Conservation (phyloP, 2,888 invertebrate genomes). For the Tuberolachnus salignus region DNA sequence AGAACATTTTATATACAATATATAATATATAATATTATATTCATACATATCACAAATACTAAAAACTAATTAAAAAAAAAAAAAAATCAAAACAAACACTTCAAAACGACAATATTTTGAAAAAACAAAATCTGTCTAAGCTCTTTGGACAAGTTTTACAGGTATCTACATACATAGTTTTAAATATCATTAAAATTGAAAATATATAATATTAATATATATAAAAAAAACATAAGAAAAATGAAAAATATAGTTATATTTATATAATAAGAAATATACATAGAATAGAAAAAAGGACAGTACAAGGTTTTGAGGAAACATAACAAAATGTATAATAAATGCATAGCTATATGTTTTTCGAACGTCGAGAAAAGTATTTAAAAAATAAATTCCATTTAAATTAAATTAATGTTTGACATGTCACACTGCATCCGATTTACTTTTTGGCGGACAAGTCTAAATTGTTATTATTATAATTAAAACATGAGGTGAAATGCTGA, state of each 20-base stretch:
- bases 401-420: conserved; percentile 13
- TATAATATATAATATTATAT: conserved; percentile 40
- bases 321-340: conserved; percentile 29
- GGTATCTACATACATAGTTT: conserved; percentile 33
- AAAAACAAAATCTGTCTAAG: conserved; percentile 31
- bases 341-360: conserved; percentile 31
- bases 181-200: conserved; percentile 9
- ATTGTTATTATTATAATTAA: not conserved
- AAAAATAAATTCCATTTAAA: not conserved
- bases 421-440: not conserved
- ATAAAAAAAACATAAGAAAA: too few relatives aligned
- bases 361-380: conserved; percentile 9
- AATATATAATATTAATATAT: not conserved
- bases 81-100: conserved; percentile 19
- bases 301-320: conserved; percentile 20
- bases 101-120: conserved; percentile 4
- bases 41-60: conserved; percentile 54
- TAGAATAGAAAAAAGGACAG: conserved; percentile 13
- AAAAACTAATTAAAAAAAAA: conserved; percentile 38
- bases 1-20: conserved; percentile 53
- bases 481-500: not conserved
- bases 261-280: not conserved
- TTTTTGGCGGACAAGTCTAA: conserved; percentile 3
- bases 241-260: not conserved
- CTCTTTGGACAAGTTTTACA: conserved; percentile 36